phyloP scores from a whole-genome alignment of 2,113 vertebrate genomes.

The Misgurnus anguillicaudatus region DNA sequence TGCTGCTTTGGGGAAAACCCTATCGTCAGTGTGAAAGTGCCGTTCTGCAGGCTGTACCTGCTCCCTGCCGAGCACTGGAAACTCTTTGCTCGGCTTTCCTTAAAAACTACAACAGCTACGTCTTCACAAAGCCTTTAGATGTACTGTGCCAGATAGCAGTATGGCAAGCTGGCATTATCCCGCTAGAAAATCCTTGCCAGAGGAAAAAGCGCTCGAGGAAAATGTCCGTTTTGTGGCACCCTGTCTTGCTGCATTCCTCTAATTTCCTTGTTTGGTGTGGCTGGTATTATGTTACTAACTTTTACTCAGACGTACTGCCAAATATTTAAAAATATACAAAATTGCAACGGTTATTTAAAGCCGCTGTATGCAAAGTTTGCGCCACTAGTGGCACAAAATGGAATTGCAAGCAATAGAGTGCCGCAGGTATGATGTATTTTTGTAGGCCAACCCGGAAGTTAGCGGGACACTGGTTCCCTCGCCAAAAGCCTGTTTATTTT shows the following conservation, averaged over 20 bases:
- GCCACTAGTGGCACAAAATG: background rate
- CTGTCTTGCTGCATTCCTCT: background rate
- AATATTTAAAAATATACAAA: too few species aligned
- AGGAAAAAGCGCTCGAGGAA: slow-evolving; percentile 8
- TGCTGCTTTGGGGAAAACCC: background rate
- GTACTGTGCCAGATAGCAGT: background rate
- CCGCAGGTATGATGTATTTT: too few species aligned
- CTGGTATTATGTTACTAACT: background rate
- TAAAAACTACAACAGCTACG: background rate
- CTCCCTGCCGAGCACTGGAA: background rate
- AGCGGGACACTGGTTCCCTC: too few species aligned
- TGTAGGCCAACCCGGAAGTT: too few species aligned
- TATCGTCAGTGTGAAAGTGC: background rate
- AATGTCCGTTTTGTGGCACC: background rate
- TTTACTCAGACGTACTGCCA: background rate
- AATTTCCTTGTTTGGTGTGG: background rate
- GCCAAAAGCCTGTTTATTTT: too few species aligned
- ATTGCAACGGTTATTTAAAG: too few species aligned
- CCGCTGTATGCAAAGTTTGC: too few species aligned
- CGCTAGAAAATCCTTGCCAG: background rate
- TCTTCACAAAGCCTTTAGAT: slow-evolving; percentile 7
- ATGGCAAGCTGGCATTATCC: background rate
- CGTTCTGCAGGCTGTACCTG: slow-evolving; percentile 1
- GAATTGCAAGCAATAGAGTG: background rate
- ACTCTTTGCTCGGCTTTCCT: background rate